Evolutionary conservation across 2,888 invertebrate genomes (phyloP).

Genomic region (Eumerus sabulonum): DNA sequence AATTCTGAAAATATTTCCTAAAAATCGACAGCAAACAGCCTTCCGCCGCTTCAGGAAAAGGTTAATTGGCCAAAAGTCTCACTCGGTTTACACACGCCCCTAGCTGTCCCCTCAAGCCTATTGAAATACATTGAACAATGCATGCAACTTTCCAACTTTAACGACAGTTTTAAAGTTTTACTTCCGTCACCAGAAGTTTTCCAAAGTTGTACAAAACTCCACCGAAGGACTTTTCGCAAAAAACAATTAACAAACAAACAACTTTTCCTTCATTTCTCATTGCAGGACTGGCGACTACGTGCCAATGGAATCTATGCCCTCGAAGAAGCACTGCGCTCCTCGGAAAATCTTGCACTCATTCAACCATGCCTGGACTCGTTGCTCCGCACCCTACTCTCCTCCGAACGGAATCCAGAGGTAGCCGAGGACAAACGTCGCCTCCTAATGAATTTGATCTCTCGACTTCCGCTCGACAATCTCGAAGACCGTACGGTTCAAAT

Average conservation of each 20-base stretch:
- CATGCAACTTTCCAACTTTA: conserved; percentile 31
- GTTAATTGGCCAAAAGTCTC: conserved; percentile 61
- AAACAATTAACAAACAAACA: neutral
- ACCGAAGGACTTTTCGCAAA: conserved; percentile 48
- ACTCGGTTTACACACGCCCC: neutral
- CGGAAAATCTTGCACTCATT: conserved; percentile 80
- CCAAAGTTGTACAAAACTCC: conserved; percentile 21
- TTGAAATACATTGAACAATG: conserved; percentile 53
- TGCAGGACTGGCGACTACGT: conserved; percentile 78
- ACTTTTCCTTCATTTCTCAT: conserved; percentile 33
- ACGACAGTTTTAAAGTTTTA: conserved; percentile 53
- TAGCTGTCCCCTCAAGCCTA: neutral
- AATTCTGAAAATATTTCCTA: too few species aligned
- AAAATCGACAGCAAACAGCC: too few species aligned
- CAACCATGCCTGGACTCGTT: conserved; percentile 83
- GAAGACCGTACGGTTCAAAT: conserved; percentile 78
- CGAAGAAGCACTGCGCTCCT: conserved; percentile 79
- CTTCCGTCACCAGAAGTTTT: conserved; percentile 23
- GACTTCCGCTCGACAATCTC: conserved; percentile 78
- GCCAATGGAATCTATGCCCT: conserved; percentile 75
- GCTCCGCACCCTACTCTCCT: conserved; percentile 83
- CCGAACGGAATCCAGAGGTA: conserved; percentile 81
- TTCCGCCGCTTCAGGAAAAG: conserved; percentile 42
- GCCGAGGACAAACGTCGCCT: conserved; percentile 77
- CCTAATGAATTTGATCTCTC: conserved; percentile 77